Evolutionary conservation across 2,888 invertebrate genomes (phyloP).

Genomic region (Corbicula japonica): DNA sequence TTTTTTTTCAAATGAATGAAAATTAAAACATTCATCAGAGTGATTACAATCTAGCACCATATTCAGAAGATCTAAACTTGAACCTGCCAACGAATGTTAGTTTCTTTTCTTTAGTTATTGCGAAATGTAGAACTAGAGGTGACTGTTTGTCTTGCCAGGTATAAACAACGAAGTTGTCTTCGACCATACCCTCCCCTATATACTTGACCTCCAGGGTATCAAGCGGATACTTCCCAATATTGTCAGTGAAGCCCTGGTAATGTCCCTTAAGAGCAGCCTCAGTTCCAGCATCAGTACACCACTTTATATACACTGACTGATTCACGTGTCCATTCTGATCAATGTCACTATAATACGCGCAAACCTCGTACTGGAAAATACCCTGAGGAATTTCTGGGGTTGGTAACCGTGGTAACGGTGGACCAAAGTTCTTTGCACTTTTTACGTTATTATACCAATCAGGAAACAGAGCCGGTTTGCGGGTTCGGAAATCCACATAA

Average conservation of each 20-base stretch:
- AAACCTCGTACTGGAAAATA: slow-evolving; percentile 38
- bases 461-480: slow-evolving; percentile 56
- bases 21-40: too few species aligned
- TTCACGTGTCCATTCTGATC: slow-evolving; percentile 65
- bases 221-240: slow-evolving; percentile 57
- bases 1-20: too few species aligned
- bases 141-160: slow-evolving; percentile 58
- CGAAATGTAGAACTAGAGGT: slow-evolving; percentile 44
- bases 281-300: slow-evolving; percentile 65
- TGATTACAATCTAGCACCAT: slow-evolving; percentile 40
- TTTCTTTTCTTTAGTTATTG: slow-evolving; percentile 41
- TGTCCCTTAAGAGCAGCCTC: slow-evolving; percentile 55
- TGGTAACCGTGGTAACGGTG: slow-evolving; percentile 38
- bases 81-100: slow-evolving; percentile 51
- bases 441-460: slow-evolving; percentile 49
- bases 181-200: slow-evolving; percentile 57
- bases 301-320: slow-evolving; percentile 62
- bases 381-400: slow-evolving; percentile 39
- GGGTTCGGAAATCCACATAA: slow-evolving; percentile 57
- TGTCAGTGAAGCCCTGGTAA: slow-evolving; percentile 42
- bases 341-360: slow-evolving; percentile 53
- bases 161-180: slow-evolving; percentile 45
- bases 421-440: slow-evolving; percentile 12
- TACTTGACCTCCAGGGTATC: slow-evolving; percentile 47
- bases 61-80: slow-evolving; percentile 25